Evolutionary conservation across 2,113 vertebrate genomes (phyloP).

Genomic region (Austrofundulus limnaeus): DNA sequence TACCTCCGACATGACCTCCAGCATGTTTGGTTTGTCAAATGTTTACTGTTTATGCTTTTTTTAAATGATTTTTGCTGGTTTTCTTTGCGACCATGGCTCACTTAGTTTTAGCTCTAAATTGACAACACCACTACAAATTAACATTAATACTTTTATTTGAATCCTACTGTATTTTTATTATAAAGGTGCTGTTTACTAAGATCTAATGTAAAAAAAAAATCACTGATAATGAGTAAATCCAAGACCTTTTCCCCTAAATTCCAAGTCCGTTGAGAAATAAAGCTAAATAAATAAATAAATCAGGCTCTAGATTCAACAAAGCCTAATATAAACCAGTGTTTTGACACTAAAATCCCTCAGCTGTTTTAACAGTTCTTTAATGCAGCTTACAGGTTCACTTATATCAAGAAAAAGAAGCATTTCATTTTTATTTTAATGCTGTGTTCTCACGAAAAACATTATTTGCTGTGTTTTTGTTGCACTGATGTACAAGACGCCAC

Average conservation of each 20-base stretch:
- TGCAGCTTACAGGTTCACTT: too few species aligned
- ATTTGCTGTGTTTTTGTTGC: constrained; percentile 22
- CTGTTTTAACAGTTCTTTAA: too few species aligned
- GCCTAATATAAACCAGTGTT: not conserved
- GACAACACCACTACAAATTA: not conserved
- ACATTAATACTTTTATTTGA: not conserved
- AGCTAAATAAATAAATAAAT: too few species aligned
- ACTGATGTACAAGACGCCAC: constrained; percentile 50
- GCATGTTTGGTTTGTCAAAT: constrained; percentile 30
- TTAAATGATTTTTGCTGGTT: too few species aligned
- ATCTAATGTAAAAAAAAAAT: not conserved
- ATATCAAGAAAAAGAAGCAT: not conserved
- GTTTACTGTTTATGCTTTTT: too few species aligned
- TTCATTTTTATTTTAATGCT: too few species aligned
- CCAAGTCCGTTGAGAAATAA: constrained; percentile 5
- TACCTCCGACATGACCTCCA: constrained; percentile 3
- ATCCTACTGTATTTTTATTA: too few species aligned
- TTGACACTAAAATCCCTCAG: too few species aligned
- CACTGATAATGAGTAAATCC: not conserved
- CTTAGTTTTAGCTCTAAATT: not conserved
- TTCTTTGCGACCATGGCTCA: not conserved
- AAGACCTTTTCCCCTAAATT: not conserved
- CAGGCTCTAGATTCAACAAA: not conserved
- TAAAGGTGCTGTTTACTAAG: constrained; percentile 27
- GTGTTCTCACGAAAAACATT: too few species aligned